Percentiles rank a stretch among this genome's conserved stretches.
Evolutionary conservation across 2,888 invertebrate species (phyloP).

Genomic region (Drepana falcataria): DNA sequence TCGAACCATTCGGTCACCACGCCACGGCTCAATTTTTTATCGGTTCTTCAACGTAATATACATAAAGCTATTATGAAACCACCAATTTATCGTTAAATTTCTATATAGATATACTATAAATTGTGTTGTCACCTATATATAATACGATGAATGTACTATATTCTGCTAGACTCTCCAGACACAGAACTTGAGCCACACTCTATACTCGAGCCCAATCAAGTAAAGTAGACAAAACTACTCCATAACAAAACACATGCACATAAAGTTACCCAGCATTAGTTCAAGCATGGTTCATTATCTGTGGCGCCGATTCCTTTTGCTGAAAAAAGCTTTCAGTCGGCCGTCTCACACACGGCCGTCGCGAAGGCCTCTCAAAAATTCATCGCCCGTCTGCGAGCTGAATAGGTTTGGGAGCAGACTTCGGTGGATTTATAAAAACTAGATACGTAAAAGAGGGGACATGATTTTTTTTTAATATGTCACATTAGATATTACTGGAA

Average conservation of each 20-base stretch:
- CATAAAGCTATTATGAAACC: no score
- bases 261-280: neutral
- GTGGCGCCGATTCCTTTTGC: slow-evolving; percentile 57
- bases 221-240: neutral
- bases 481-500: neutral
- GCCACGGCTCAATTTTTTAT: no score
- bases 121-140: no score
- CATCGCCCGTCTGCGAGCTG: slow-evolving; percentile 72
- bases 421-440: slow-evolving; percentile 2
- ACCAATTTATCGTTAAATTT: no score
- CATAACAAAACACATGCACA: neutral
- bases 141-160: no score
- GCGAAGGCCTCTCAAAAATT: slow-evolving; percentile 75
- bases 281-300: slow-evolving; percentile 48
- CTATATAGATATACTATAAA: no score
- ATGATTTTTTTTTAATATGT: neutral
- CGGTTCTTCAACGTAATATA: no score
- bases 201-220: neutral
- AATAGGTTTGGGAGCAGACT: slow-evolving; percentile 54
- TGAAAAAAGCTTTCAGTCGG: slow-evolving; percentile 57
- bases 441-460: neutral
- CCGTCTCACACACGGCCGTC: slow-evolving; percentile 47
- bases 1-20: no score
- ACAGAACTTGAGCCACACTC: no score
- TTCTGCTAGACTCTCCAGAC: no score